Evolutionary conservation across 2,888 invertebrate species (phyloP), one percentile per base, ranked within the genome.

Genomic region (Archips crataeganus): DNA sequence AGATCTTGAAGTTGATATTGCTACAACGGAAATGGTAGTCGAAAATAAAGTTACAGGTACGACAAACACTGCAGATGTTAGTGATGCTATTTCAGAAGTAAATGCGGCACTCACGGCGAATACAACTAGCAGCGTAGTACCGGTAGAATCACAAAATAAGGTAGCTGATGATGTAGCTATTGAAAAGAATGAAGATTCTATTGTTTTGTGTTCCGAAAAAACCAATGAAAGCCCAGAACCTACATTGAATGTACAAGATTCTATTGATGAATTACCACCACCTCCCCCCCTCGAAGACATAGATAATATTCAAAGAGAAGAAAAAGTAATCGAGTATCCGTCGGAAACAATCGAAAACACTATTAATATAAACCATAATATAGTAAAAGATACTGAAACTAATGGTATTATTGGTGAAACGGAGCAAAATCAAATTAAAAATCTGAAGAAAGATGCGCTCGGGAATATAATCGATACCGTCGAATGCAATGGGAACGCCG

Each of bases 401-500:
- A 79, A 80, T 65, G 79, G 79, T 45, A 67, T 76, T 54, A 79
- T 81, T 71, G 75, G 77, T 32, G 78, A 80, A 45, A 80, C 80
- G 2, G 83, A 85, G 45, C 76, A 77, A 59, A 83, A 86, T 74
- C 84, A 84, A 70, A 39, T 84, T 49, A 87, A 86, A 70, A 86
- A 84, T 36, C 85, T 84, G 57, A 79, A 82, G 70, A 86, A 83
- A 78, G 85, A 84, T 68, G 73, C 79, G 2, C 75, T 82, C 70
- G 85, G 75, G 39, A 83, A 81, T 66, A 75, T 79, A 62, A 77
- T 79, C 23, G 82, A 82, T 75, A 77, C 75, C 10, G 51, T 77
- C 66, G 87, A 87, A 74, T 88, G 85, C 81, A 90, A 90, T 79
- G 90, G 88, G 39, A 85, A 83, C 64, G 74, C 75, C 39, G 81